Evolutionary conservation across 2,888 invertebrate genomes (phyloP), one percentile per base, ranked within the genome.

Genomic region (Marronus borbonicus): DNA sequence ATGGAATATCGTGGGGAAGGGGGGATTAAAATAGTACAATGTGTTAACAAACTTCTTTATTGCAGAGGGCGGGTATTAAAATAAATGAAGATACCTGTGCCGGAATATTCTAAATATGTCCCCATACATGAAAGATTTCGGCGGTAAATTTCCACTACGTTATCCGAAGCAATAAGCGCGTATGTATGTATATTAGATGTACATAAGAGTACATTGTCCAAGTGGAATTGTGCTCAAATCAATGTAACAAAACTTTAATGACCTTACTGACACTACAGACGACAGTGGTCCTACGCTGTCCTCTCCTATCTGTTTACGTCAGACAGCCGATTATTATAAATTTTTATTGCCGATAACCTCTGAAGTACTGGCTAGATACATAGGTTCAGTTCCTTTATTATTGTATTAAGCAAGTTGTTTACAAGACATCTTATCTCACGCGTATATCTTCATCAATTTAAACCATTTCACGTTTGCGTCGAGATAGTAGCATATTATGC

Each of bases 271-370:
- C 72, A 44, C 60, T 36, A 31, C 52, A 17, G 31, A 70, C 55
- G 55, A 60, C 39, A 60, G 60, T 72, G 72, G 72, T 72, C 60
- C 58, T 72, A 72, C 55, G 66, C 64, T 36, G 66, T 66, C 36
- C 66, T 52, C 55, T 66, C 65, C 36, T 58, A 66, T 55, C 65
- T 55, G 66, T 76, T 76, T 76, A 66, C 76, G 76, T 76, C 76
- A 76, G 66, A 52, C 66, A 65, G 24, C 64, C 76, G 52, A 76
- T 76, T 76, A 76, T 66, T 76, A 76, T 77, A 69, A 72, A 60
- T 65, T 69, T 72, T 70, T 76, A 66, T 76, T 62, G 76, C 39
- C 69, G 79, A 80, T 80, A 80, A 79, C 80, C 80, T 76, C 64
- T 80, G 68, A 62, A 79, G 76, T 76, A 64, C 70, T 44, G 7